phyloP scores from a whole-genome alignment of 2,113 vertebrate species.

The Oreochromis aureus region DNA sequence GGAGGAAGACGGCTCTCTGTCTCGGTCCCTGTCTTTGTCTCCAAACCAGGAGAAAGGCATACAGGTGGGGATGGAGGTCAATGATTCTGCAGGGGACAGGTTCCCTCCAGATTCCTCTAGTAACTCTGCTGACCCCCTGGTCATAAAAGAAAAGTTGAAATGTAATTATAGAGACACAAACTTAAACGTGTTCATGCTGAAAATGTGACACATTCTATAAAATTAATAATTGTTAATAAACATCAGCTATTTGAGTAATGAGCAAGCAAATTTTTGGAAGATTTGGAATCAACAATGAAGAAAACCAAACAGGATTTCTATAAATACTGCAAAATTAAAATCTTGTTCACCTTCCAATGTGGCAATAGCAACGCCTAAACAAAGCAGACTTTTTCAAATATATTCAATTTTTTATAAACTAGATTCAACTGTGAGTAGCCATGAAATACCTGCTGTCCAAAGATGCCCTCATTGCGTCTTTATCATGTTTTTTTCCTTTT shows the following conservation, averaged over 20 bases:
- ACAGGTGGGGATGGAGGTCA: conserved; percentile 85
- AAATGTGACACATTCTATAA: background rate
- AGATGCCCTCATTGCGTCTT: conserved; percentile 79
- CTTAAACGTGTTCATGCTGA: background rate
- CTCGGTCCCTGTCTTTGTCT: conserved; percentile 80
- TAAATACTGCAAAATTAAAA: background rate
- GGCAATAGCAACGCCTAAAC: background rate
- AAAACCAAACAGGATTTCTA: background rate
- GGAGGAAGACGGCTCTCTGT: conserved; percentile 75
- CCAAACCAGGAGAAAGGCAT: conserved; percentile 94
- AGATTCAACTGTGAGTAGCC: background rate
- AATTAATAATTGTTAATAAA: background rate
- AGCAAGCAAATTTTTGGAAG: background rate
- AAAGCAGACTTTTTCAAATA: background rate
- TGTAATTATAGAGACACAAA: background rate
- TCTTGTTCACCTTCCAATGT: background rate
- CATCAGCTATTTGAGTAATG: background rate
- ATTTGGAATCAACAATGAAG: background rate
- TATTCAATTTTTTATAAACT: background rate
- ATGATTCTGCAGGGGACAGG: conserved; percentile 82
- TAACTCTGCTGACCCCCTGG: conserved; percentile 84
- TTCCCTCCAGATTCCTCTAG: conserved; percentile 82
- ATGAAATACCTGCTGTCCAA: conserved; percentile 83
- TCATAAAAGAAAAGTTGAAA: background rate
- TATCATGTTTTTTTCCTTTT: conserved; percentile 87